Evolutionary conservation across 2,797 vertebrate genomes (phyloP).

Genomic region (Spondyliosoma cantharus): DNA sequence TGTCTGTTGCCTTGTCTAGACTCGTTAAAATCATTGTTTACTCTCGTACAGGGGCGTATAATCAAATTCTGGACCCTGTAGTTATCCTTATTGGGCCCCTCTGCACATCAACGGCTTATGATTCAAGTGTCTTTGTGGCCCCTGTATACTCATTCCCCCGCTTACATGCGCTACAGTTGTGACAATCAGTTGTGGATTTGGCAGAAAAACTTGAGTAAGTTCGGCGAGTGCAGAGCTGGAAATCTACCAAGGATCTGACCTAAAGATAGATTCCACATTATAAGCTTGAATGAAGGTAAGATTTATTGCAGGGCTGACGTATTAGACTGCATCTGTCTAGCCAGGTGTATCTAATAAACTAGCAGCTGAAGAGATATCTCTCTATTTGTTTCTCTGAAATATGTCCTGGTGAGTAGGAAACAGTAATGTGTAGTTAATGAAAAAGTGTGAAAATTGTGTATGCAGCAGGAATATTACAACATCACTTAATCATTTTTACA

Average conservation of each 20-base stretch:
- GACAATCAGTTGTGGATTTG: background rate
- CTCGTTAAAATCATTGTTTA: slow-evolving; percentile 40
- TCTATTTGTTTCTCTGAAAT: slow-evolving; percentile 5
- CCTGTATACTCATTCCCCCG: too few species aligned
- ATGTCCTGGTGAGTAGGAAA: background rate
- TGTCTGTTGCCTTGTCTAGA: slow-evolving; percentile 49
- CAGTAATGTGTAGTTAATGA: slow-evolving; percentile 51
- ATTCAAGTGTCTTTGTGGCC: too few species aligned
- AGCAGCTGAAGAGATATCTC: slow-evolving; percentile 4
- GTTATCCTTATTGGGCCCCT: too few species aligned
- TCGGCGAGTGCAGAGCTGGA: background rate
- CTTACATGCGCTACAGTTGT: too few species aligned
- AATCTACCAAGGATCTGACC: background rate
- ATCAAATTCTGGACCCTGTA: too few species aligned
- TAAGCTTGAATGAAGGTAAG: background rate
- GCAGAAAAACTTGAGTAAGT: background rate
- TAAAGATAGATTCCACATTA: background rate
- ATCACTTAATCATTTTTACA: slow-evolving; percentile 40
- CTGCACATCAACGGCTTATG: too few species aligned
- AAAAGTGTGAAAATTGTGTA: slow-evolving; percentile 28
- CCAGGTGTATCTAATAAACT: slow-evolving; percentile 17
- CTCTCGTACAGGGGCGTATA: background rate
- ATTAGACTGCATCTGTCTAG: slow-evolving; percentile 14
- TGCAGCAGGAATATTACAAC: slow-evolving; percentile 8
- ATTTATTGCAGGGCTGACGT: slow-evolving; percentile 14